Evolutionary conservation across 2,113 vertebrate species (phyloP).

Genomic region (Channa maculata): DNA sequence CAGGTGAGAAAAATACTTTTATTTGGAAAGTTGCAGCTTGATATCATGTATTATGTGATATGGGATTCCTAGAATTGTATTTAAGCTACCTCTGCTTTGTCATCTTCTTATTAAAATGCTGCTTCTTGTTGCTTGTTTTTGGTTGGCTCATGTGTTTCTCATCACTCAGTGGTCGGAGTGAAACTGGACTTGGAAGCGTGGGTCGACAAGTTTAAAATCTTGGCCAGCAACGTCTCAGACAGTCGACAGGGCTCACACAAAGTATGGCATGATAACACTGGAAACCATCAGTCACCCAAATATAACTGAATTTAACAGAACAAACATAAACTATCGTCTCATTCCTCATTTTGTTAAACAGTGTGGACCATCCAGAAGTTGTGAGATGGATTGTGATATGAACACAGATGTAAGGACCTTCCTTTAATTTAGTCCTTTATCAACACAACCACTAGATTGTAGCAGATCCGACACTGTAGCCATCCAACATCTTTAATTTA

Average conservation of each 20-base stretch:
- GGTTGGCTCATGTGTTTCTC: conserved; percentile 2
- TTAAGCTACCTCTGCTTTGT: neutral
- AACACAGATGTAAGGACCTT: conserved; percentile 91
- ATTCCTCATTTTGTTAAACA: conserved; percentile 66
- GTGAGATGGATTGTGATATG: conserved; percentile 99
- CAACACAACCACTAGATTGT: neutral
- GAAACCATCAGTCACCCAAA: neutral
- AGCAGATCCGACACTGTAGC: neutral
- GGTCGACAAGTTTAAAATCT: conserved; percentile 99
- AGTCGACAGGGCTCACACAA: conserved; percentile 89
- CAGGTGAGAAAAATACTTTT: conserved; percentile 83
- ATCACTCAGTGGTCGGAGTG: conserved; percentile 91
- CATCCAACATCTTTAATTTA: conserved; percentile 2
- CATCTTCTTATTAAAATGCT: neutral
- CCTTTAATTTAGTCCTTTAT: conserved; percentile 3
- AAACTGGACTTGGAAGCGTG: conserved; percentile 97
- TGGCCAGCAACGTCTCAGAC: conserved; percentile 96
- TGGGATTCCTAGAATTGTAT: neutral
- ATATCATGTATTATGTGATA: neutral
- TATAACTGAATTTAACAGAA: neutral
- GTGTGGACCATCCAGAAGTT: conserved; percentile 94
- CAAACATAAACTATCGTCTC: conserved; percentile 7
- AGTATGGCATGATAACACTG: conserved; percentile 76
- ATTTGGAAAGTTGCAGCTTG: neutral
- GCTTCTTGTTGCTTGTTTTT: neutral